Percentiles rank a stretch among this genome's conserved stretches.
phyloP scores from a whole-genome alignment of 2,797 vertebrate genomes.

The Synanceia verrucosa region DNA sequence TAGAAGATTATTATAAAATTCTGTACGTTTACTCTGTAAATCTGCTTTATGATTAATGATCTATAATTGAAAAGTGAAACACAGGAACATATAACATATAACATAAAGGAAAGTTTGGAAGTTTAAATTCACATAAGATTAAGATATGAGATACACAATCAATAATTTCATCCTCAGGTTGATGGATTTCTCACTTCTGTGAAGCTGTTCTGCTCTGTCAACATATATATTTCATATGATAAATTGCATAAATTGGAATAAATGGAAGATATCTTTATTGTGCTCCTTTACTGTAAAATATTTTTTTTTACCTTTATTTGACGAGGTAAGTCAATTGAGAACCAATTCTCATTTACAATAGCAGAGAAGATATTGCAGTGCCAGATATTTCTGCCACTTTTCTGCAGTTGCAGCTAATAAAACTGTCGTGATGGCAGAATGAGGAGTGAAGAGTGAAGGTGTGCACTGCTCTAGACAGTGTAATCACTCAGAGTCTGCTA shows the following conservation, averaged over 20 bases:
- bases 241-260: background rate
- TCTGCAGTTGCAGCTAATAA: background rate
- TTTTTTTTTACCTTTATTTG: background rate
- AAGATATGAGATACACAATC: background rate
- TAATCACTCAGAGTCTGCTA: constrained; percentile 72
- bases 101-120: background rate
- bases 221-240: background rate
- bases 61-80: background rate
- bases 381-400: background rate
- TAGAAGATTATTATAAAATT: background rate
- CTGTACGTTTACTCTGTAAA: background rate
- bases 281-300: background rate
- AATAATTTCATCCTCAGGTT: background rate
- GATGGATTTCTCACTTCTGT: background rate
- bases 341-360: background rate
- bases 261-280: background rate
- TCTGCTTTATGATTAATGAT: background rate
- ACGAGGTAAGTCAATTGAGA: background rate
- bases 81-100: background rate
- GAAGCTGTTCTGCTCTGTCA: background rate
- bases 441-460: constrained; percentile 34
- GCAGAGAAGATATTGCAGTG: background rate
- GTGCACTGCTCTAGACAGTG: constrained; percentile 55
- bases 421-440: constrained; percentile 15
- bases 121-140: background rate